Base-by-base conservation (phyloP, 1,140 invertebrate species). In the Penaeus vannamei region DNA sequence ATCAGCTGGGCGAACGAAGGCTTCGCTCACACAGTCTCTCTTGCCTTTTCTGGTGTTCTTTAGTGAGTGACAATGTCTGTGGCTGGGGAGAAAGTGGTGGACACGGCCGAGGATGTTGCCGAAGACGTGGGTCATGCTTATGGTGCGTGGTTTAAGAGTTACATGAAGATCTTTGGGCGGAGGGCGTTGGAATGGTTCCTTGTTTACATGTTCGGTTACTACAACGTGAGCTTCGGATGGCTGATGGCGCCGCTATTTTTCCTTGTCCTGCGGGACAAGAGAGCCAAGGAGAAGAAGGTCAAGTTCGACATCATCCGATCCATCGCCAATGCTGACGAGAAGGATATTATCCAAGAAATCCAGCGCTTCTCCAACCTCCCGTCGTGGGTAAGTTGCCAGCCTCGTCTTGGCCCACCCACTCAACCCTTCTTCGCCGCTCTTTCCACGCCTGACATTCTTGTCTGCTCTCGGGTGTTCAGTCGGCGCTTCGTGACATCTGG, bases 191-290 rank as follows among this genome's bases (percentile, higher is more conserved):
- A 91, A 46, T 82, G 91, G 85, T 36, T 92, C 64, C 20, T 92
- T 29, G 92, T 93, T 19, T 98, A 97, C 94, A 93, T 97, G 72
- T 95, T 96, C 69, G 97, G 97, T 14, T 98, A 97, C 92, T 96
- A 97, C 95, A 95, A 97, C 92, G 96, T 97, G 93, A 96, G 94
- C 91, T 95, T 97, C 32, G 97, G 97, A 36, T 98, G 97, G 97
- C 94, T 98, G 1, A 94, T 98, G 89, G 95, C 96, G 0, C 97
- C 97, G 0, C 95, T 98, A 17, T 94, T 97, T 53, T 93, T 97
- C 29, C 95, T 96, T 17, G 96, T 97, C 69, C 94, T 97, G 91
- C 95, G 97, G 84, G 95, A 96, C 90, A 96, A 97, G 93, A 95
- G 96, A 94, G 95, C 95, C 72, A 95, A 95, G 92, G 95, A 96